These are phyloP conservation scores for Campaea margaritaria DNA, from an alignment of 2,888 invertebrate genomes.

Conservation along the genomic window DNA sequence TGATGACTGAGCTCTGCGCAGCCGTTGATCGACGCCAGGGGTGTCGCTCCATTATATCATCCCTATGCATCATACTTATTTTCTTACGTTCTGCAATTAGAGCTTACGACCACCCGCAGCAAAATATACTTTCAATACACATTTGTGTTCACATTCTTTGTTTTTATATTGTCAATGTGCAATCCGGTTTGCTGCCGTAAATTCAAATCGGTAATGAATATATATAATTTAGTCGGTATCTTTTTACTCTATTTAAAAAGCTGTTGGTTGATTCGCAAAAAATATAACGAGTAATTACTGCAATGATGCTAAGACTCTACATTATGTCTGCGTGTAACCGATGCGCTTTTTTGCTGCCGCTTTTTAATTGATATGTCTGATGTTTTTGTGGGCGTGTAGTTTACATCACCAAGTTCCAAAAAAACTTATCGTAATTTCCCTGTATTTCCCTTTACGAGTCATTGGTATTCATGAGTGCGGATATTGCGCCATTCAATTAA, in stretches of 20 bases:
- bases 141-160: conserved; percentile 45
- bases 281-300: conserved; percentile 52
- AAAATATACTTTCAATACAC: conserved; percentile 48
- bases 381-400: not conserved
- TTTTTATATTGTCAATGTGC: conserved; percentile 47
- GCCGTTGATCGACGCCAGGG: conserved; percentile 4
- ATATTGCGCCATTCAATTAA: conserved; percentile 35
- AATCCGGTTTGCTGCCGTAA: conserved; percentile 54
- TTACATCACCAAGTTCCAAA: not conserved
- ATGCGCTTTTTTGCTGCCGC: conserved; percentile 32
- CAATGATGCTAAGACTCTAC: conserved; percentile 46
- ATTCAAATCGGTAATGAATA: conserved; percentile 62
- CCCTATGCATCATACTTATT: conserved; percentile 25
- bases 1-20: no score
- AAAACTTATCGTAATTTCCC: not conserved
- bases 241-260: conserved; percentile 48
- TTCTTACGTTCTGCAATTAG: conserved; percentile 51
- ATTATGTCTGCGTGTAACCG: conserved; percentile 18
- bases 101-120: conserved; percentile 53
- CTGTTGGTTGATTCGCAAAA: conserved; percentile 37
- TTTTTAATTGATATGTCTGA: conserved; percentile 45
- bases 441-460: not conserved
- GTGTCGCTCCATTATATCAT: conserved; percentile 33
- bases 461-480: conserved; percentile 4
- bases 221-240: conserved; percentile 51